Evolutionary conservation across 2,888 invertebrate genomes (phyloP).

Genomic region (Taphrorychus bicolor): DNA sequence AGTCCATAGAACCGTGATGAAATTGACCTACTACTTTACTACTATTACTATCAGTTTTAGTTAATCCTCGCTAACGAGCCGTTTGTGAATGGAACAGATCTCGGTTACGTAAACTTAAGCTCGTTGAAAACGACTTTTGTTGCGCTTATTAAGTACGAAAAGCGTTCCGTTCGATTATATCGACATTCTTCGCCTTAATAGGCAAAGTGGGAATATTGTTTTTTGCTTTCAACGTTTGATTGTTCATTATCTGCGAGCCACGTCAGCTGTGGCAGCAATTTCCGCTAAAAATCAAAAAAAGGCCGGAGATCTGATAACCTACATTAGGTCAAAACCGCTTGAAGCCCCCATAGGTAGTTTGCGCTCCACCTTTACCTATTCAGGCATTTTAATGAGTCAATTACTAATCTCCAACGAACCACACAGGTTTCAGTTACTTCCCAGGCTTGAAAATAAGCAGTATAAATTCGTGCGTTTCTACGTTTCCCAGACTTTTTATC

Average conservation of each 20-base stretch:
- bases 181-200: background rate
- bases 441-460: constrained; percentile 26
- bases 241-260: background rate
- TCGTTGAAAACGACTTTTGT: background rate
- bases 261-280: background rate
- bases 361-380: background rate
- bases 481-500: constrained; percentile 35
- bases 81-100: constrained; percentile 21
- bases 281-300: background rate
- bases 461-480: constrained; percentile 31
- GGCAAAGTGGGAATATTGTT: background rate
- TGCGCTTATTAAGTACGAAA: background rate
- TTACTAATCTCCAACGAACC: constrained; percentile 11
- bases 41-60: constrained; percentile 27
- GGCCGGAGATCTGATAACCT: background rate
- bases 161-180: background rate
- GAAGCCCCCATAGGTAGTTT: background rate
- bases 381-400: constrained; percentile 12
- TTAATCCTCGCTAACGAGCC: constrained; percentile 23
- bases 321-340: background rate
- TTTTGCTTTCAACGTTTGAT: background rate
- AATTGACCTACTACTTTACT: constrained; percentile 33
- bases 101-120: background rate
- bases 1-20: constrained; percentile 23
- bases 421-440: constrained; percentile 21